Conservation (phyloP, 2,797 vertebrate genomes). For the Menidia menidia region DNA sequence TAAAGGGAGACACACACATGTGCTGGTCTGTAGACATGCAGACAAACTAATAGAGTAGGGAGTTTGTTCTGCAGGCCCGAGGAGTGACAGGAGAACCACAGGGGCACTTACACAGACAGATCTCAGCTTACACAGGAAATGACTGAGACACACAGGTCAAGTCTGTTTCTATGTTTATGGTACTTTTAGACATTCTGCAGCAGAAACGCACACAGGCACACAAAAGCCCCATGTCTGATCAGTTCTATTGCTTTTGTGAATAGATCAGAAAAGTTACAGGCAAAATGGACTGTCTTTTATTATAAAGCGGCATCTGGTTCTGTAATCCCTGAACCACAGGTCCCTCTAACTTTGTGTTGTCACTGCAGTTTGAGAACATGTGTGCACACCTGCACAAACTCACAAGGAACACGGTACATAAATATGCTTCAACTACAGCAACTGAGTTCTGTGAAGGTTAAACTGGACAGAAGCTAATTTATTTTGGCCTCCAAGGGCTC, state of each 20-base stretch:
- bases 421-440: slow-evolving; percentile 48
- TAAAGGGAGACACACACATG: slow-evolving; percentile 59
- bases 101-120: slow-evolving; percentile 46
- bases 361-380: slow-evolving; percentile 34
- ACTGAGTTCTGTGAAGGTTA: slow-evolving; percentile 79
- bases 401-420: slow-evolving; percentile 31
- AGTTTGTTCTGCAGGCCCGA: slow-evolving; percentile 59
- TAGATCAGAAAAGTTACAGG: slow-evolving; percentile 43
- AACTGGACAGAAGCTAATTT: slow-evolving; percentile 78
- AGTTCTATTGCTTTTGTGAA: slow-evolving; percentile 47
- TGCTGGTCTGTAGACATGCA: slow-evolving; percentile 45
- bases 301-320: slow-evolving; percentile 46
- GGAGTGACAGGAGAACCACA: slow-evolving; percentile 66
- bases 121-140: slow-evolving; percentile 77
- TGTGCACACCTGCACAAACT: slow-evolving; percentile 44
- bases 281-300: slow-evolving; percentile 42
- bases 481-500: slow-evolving; percentile 63
- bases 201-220: slow-evolving; percentile 25
- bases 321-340: slow-evolving; percentile 35
- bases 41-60: slow-evolving; percentile 63
- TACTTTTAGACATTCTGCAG: slow-evolving; percentile 60
- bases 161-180: slow-evolving; percentile 76
- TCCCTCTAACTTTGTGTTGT: slow-evolving; percentile 58
- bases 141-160: slow-evolving; percentile 78
- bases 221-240: slow-evolving; percentile 31